Conservation (phyloP, 1,140 invertebrate genomes). For the Meloidogyne chitwoodi region DNA sequence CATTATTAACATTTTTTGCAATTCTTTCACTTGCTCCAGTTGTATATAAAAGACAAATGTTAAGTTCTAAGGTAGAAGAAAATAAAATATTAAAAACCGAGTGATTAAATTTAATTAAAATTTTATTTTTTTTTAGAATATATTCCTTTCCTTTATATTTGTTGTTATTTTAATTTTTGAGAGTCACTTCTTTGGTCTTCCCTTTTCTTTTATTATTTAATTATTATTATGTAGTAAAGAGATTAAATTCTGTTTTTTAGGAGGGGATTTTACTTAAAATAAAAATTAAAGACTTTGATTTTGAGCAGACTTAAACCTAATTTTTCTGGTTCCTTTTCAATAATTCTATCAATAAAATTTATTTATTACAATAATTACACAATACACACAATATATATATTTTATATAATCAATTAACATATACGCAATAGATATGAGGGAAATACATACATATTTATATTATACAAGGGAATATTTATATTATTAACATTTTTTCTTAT, state of each 20-base stretch:
- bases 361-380: too few species aligned
- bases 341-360: too few species aligned
- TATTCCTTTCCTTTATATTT: background rate
- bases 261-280: too few species aligned
- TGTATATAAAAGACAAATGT: conserved; percentile 68
- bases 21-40: conserved; percentile 82
- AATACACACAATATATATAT: too few species aligned
- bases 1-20: conserved; percentile 67
- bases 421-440: too few species aligned
- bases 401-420: too few species aligned
- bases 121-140: background rate
- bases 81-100: conserved; percentile 63
- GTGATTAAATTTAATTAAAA: background rate
- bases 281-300: too few species aligned
- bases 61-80: conserved; percentile 65
- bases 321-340: too few species aligned
- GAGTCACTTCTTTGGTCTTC: background rate
- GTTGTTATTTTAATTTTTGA: background rate
- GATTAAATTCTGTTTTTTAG: background rate
- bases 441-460: too few species aligned
- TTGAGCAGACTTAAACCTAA: too few species aligned
- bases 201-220: background rate
- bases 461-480: too few species aligned
- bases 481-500: too few species aligned
- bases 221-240: background rate